phyloP scores from a whole-genome alignment of 2,888 invertebrate genomes.

The Oligia latruncula region DNA sequence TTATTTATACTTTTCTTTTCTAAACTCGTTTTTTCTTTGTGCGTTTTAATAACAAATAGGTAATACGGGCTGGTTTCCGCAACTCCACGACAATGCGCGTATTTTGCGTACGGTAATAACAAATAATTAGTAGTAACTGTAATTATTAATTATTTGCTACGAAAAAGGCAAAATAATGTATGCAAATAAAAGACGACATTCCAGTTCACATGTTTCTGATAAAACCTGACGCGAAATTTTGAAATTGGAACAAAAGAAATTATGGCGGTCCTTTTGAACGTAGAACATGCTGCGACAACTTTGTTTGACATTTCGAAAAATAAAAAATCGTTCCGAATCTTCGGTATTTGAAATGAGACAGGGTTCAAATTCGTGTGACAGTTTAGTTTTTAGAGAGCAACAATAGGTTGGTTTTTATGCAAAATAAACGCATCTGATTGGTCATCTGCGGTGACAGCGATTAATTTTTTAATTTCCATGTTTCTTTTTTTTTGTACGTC shows the following conservation, averaged over 20 bases:
- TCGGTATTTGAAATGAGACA: neutral
- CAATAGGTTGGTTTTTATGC: constrained; percentile 4
- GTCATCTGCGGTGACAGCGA: constrained; percentile 63
- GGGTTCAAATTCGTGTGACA: constrained; percentile 27
- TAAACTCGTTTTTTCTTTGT: neutral
- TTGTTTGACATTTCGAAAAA: constrained; percentile 13
- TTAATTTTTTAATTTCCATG: constrained; percentile 57
- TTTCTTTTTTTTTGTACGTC: constrained; percentile 52
- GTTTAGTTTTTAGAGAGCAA: constrained; percentile 1
- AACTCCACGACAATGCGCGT: too few relatives aligned
- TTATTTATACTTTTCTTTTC: neutral
- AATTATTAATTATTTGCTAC: constrained; percentile 14
- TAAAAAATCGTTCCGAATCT: neutral
- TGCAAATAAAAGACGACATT: constrained; percentile 55
- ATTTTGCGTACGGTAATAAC: too few relatives aligned
- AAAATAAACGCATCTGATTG: constrained; percentile 64
- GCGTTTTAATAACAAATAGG: neutral
- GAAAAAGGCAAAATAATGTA: constrained; percentile 29
- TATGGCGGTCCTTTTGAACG: constrained; percentile 63
- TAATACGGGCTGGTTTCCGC: too few relatives aligned
- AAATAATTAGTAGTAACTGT: constrained; percentile 2
- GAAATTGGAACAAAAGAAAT: constrained; percentile 65
- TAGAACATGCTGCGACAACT: constrained; percentile 37
- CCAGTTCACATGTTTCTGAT: constrained; percentile 59
- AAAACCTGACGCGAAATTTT: constrained; percentile 56